Conservation (phyloP, 2,888 invertebrate genomes). For the Odontothrips loti region DNA sequence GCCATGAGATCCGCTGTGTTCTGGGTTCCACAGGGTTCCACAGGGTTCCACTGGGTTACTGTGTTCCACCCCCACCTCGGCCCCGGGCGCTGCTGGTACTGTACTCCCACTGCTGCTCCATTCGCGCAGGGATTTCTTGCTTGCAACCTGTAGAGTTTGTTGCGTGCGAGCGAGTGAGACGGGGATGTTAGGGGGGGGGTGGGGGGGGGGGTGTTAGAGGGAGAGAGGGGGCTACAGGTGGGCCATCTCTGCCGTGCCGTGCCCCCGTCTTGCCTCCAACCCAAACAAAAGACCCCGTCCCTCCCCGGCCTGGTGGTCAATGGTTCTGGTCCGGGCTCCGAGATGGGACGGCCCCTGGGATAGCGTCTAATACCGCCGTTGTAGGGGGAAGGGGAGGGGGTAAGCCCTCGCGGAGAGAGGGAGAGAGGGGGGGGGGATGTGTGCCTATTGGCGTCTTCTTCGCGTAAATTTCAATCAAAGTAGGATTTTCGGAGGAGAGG, state of each 20-base stretch:
- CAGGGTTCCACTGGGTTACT: background rate
- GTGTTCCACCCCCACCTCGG: background rate
- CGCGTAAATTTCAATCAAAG: no score
- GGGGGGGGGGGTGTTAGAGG: background rate
- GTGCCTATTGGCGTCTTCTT: no score
- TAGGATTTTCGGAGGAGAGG: no score
- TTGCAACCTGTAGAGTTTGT: no score
- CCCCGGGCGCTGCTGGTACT: background rate
- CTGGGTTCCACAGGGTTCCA: background rate
- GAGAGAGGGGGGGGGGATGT: no score
- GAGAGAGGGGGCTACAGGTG: conserved; percentile 15
- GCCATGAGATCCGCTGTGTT: background rate
- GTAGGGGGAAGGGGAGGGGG: no score
- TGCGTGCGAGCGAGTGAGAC: no score
- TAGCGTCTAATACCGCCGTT: no score
- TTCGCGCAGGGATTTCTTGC: background rate
- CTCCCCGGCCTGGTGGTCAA: background rate
- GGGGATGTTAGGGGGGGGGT: background rate
- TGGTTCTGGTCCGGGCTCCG: no score
- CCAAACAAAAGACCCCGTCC: background rate
- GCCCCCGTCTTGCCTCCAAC: background rate
- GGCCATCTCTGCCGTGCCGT: background rate
- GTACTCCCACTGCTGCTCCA: background rate
- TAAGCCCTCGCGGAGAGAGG: no score
- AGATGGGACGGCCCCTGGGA: no score